Conservation (phyloP, 1,140 invertebrate species). For the Pseudobourletiella spinata region DNA sequence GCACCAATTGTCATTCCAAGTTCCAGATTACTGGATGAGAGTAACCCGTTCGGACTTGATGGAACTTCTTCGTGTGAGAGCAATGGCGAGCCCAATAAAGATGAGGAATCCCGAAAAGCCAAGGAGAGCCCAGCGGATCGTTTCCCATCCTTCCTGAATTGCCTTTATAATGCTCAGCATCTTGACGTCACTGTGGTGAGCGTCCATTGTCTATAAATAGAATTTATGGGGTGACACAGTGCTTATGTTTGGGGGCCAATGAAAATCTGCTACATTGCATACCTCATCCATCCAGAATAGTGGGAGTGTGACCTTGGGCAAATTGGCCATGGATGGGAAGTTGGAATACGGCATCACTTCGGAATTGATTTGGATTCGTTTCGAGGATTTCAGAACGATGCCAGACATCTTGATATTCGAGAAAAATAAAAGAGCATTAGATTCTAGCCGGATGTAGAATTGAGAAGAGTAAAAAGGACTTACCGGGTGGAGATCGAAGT, state of each 20-base stretch:
- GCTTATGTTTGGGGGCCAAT: no score
- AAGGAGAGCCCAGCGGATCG: conserved; percentile 21
- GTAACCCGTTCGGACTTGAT: conserved; percentile 25
- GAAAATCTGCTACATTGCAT: no score
- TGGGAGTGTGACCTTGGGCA: conserved; percentile 18
- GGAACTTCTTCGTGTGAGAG: conserved; percentile 16
- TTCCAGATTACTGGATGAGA: conserved; percentile 23
- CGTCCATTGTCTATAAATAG: conserved; percentile 13
- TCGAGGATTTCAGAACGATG: conserved; percentile 19
- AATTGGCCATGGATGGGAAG: conserved; percentile 20
- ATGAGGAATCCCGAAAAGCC: conserved; percentile 10
- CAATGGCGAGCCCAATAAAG: conserved; percentile 23
- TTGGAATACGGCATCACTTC: conserved; percentile 18
- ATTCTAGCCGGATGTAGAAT: background rate
- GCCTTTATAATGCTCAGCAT: conserved; percentile 14
- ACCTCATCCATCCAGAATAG: conserved; percentile 29
- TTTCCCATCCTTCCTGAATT: conserved; percentile 15
- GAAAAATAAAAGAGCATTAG: background rate
- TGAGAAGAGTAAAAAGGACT: conserved; percentile 15
- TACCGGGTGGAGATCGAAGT: conserved; percentile 68
- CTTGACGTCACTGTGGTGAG: conserved; percentile 5
- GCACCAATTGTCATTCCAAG: background rate
- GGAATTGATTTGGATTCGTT: conserved; percentile 22
- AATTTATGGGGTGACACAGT: background rate
- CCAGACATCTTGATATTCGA: conserved; percentile 26